A percentile compares a stretch with the other conserved stretches of the same genome.
Evolutionary conservation across 2,888 invertebrate genomes (phyloP).

Genomic region (Latheticus oryzae): DNA sequence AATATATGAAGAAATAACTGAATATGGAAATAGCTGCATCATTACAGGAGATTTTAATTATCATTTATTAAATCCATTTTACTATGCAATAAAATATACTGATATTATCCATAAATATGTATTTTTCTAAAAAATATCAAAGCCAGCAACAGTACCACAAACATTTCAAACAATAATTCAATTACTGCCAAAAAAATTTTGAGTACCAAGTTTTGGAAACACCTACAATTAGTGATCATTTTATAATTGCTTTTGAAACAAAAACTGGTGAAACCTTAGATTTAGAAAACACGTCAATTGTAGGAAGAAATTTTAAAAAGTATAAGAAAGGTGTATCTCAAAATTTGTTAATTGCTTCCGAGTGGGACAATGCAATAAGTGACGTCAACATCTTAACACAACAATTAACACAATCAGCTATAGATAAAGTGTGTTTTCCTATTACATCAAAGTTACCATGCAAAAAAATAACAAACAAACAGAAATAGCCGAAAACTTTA

Average conservation of each 20-base stretch:
- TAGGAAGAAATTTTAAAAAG: too few species aligned
- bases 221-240: too few species aligned
- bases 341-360: too few species aligned
- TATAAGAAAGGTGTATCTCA: too few species aligned
- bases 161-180: neutral
- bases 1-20: neutral
- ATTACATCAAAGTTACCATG: neutral
- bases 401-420: too few species aligned
- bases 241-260: too few species aligned
- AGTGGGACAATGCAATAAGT: too few species aligned
- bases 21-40: neutral
- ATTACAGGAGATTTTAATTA: slow-evolving; percentile 1
- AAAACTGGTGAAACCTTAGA: too few species aligned
- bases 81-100: neutral
- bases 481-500: neutral
- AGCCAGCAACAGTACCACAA: neutral
- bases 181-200: too few species aligned
- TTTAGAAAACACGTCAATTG: too few species aligned
- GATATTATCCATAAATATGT: neutral
- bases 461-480: neutral
- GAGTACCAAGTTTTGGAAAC: too few species aligned
- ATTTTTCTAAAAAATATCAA: neutral
- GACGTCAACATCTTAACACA: too few species aligned
- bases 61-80: neutral
- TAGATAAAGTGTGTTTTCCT: neutral